phyloP scores from a whole-genome alignment of 1,140 invertebrate genomes.

The Dryas iulia region DNA sequence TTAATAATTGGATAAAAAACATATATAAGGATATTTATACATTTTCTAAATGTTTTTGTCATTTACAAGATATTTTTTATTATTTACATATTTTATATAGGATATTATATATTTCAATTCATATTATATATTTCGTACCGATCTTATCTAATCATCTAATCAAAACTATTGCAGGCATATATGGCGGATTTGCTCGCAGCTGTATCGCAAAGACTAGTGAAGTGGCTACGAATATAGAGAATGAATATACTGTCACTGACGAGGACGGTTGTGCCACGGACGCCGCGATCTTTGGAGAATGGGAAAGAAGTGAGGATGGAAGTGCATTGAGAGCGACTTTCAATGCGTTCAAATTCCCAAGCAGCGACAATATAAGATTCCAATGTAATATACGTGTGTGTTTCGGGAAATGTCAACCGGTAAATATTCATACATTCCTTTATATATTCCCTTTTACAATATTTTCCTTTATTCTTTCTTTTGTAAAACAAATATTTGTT shows the following conservation, averaged over 20 bases:
- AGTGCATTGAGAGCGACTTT: slow-evolving; percentile 92
- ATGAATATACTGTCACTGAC: slow-evolving; percentile 95
- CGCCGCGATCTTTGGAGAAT: slow-evolving; percentile 95
- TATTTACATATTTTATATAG: too few species aligned
- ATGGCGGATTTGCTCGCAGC: slow-evolving; percentile 95
- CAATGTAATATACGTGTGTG: slow-evolving; percentile 97
- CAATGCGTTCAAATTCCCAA: slow-evolving; percentile 97
- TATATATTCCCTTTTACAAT: background rate
- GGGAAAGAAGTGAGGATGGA: slow-evolving; percentile 92
- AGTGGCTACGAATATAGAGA: slow-evolving; percentile 88
- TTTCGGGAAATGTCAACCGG: slow-evolving; percentile 96
- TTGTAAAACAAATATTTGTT: slow-evolving; percentile 11
- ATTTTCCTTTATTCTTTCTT: background rate
- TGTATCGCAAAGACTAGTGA: slow-evolving; percentile 96
- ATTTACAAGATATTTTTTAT: too few species aligned
- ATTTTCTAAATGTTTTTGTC: too few species aligned
- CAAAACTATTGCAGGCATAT: slow-evolving; percentile 85
- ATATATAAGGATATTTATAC: too few species aligned
- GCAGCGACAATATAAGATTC: slow-evolving; percentile 96
- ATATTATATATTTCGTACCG: too few species aligned
- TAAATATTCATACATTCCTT: too few species aligned
- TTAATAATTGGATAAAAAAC: too few species aligned
- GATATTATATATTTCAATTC: too few species aligned
- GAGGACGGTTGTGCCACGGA: slow-evolving; percentile 96
- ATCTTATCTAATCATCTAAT: too few species aligned